phyloP scores from a whole-genome alignment of 53 echinoderm and acorn worm species.

The Glandiceps talaboti region DNA sequence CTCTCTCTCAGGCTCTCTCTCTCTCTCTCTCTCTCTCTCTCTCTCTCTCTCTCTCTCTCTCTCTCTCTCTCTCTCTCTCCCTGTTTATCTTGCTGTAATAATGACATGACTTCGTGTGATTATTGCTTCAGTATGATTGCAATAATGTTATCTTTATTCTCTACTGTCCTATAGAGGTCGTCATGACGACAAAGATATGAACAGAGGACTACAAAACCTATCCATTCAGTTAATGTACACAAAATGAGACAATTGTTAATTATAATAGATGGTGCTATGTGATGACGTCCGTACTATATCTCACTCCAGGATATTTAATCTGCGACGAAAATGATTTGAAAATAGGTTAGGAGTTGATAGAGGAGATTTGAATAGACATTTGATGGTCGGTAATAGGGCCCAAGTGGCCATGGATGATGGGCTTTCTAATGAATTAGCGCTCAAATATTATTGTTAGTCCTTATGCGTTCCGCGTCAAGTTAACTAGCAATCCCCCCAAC shows the following conservation, averaged over 20 bases:
- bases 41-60: background rate
- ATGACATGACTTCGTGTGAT: too few relatives aligned
- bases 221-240: too few relatives aligned
- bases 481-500: background rate
- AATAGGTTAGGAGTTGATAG: background rate
- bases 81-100: too few relatives aligned
- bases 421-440: background rate
- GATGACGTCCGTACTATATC: background rate
- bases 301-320: background rate
- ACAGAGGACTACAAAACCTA: too few relatives aligned
- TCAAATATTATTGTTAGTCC: background rate
- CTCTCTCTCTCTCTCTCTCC: background rate
- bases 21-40: constrained; percentile 8
- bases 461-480: background rate
- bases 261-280: too few relatives aligned
- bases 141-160: too few relatives aligned
- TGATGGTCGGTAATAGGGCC: background rate
- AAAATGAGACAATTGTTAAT: too few relatives aligned
- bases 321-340: background rate
- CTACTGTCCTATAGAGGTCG: too few relatives aligned
- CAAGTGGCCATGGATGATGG: background rate
- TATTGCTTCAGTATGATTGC: too few relatives aligned
- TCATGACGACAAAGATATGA: too few relatives aligned
- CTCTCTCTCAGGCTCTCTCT: constrained; percentile 4
- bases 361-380: background rate